These are phyloP conservation scores for Setipinna tenuifilis DNA, from an alignment of 2,797 vertebrate species.

Conservation along the genomic window DNA sequence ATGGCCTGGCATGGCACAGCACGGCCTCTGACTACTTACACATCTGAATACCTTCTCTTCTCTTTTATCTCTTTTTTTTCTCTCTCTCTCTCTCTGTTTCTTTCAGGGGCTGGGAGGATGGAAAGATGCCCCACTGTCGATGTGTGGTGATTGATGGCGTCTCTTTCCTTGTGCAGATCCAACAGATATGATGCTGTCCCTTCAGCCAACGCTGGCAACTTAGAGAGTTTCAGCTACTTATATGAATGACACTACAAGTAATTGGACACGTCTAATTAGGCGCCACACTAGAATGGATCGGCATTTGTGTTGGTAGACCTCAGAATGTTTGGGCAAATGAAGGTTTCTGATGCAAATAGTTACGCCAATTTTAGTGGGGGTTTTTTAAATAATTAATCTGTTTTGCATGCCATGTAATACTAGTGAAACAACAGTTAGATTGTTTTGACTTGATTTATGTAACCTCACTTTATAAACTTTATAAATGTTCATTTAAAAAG, in stretches of 20 bases:
- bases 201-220: slow-evolving; percentile 33
- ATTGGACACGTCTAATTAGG: neutral
- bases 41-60: slow-evolving; percentile 59
- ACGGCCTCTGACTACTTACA: slow-evolving; percentile 57
- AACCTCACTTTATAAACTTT: too few relatives aligned
- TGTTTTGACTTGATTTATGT: too few relatives aligned
- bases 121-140: slow-evolving; percentile 42
- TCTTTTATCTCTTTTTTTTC: slow-evolving; percentile 55
- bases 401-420: too few relatives aligned
- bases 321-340: too few relatives aligned
- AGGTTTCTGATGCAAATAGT: too few relatives aligned
- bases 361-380: too few relatives aligned
- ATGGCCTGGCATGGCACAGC: slow-evolving; percentile 40
- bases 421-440: too few relatives aligned
- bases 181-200: slow-evolving; percentile 36
- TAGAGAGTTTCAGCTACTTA: neutral
- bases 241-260: neutral
- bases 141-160: slow-evolving; percentile 46
- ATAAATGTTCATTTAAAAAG: too few relatives aligned
- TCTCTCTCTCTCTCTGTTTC: slow-evolving; percentile 56
- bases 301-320: neutral
- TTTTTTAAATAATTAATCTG: too few relatives aligned
- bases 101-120: slow-evolving; percentile 37
- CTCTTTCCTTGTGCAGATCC: slow-evolving; percentile 34
- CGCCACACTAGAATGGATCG: neutral